A percentile compares a stretch with the other conserved stretches of the same genome.
phyloP scores from a whole-genome alignment of 1,140 invertebrate species.

The Drosophila lacertosa region DNA sequence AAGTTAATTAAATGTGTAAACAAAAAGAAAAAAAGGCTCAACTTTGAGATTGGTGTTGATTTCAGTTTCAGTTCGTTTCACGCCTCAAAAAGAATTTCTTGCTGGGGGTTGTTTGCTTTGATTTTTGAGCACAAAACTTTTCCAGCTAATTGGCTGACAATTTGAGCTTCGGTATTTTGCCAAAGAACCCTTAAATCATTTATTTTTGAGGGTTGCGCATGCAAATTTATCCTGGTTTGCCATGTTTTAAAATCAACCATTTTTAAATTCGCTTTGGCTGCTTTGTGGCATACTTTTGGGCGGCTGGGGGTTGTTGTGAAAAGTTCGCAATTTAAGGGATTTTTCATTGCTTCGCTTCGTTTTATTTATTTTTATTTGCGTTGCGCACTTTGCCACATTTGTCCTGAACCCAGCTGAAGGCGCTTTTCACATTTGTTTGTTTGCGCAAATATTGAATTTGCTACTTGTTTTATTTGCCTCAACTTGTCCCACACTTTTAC shows the following conservation, averaged over 20 bases:
- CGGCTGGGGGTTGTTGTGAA: background rate
- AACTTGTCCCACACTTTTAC: conserved; percentile 61
- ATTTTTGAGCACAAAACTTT: conserved; percentile 61
- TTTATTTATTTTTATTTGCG: background rate
- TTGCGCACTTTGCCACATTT: conserved; percentile 52
- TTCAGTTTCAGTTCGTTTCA: conserved; percentile 47
- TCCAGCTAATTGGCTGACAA: conserved; percentile 58
- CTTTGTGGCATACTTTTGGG: conserved; percentile 38
- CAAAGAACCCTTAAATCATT: background rate
- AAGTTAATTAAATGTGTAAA: conserved; percentile 82
- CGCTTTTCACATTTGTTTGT: conserved; percentile 60
- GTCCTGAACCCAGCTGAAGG: conserved; percentile 22
- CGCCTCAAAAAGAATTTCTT: conserved; percentile 39
- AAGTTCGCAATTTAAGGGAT: too few relatives aligned
- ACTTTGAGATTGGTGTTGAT: conserved; percentile 64
- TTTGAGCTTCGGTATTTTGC: conserved; percentile 10
- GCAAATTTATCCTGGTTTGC: conserved; percentile 9
- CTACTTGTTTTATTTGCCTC: conserved; percentile 16
- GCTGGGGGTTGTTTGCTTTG: conserved; percentile 56
- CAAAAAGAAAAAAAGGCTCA: conserved; percentile 60
- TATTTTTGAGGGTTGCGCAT: conserved; percentile 22
- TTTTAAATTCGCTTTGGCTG: conserved; percentile 18
- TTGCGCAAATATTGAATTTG: conserved; percentile 74
- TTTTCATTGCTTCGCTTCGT: too few relatives aligned
- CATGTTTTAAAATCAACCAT: conserved; percentile 44